Percentiles rank a stretch among this genome's conserved stretches.
These are phyloP conservation scores for Myiozetetes cayanensis DNA, from an alignment of 2,113 vertebrate genomes.

Conservation along the genomic window DNA sequence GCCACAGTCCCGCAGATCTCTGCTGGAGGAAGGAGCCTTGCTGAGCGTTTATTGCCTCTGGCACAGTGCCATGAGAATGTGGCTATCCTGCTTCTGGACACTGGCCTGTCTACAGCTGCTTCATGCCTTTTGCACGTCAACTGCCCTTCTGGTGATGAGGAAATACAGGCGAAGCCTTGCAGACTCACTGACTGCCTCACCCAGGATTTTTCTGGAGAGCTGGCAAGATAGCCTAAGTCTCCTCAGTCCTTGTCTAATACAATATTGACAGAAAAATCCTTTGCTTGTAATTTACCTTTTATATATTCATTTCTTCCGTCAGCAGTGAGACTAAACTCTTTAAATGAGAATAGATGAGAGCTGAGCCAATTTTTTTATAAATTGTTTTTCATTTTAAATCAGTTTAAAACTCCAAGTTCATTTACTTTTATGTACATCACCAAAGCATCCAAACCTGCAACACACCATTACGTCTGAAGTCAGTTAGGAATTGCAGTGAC, in stretches of 20 bases:
- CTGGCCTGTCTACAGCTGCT: neutral
- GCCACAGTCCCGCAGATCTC: neutral
- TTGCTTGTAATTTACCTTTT: neutral
- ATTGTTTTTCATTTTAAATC: neutral
- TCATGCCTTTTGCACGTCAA: neutral
- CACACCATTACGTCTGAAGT: neutral
- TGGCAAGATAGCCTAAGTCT: neutral
- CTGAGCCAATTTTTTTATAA: neutral
- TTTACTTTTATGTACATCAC: neutral
- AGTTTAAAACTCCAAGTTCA: neutral
- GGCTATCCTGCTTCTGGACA: neutral
- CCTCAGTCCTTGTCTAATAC: neutral
- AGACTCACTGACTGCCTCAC: neutral
- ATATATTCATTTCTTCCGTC: neutral
- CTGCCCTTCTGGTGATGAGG: neutral
- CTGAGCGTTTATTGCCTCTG: neutral
- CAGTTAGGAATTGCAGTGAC: neutral
- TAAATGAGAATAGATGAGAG: neutral
- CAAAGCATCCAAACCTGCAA: neutral
- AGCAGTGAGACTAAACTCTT: neutral
- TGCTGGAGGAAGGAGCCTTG: constrained; percentile 8
- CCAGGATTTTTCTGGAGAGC: neutral
- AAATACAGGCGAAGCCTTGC: neutral
- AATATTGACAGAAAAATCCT: neutral
- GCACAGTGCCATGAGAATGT: neutral